Conservation (phyloP, 2,113 vertebrate species). For the Pachyramphus minor region DNA sequence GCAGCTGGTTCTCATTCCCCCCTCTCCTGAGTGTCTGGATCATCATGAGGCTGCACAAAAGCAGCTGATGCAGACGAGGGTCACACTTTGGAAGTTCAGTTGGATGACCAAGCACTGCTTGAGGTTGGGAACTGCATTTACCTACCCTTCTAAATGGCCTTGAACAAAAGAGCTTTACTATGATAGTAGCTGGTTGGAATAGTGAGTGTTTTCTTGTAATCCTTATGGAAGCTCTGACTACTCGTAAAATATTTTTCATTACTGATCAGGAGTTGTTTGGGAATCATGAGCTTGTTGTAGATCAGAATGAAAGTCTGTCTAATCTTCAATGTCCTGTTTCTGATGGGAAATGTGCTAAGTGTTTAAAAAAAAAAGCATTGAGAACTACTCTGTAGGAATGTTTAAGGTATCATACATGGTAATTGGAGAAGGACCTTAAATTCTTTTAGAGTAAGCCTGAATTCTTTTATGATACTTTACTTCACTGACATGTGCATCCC, state of each 20-base stretch:
- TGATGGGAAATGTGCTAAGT: background rate
- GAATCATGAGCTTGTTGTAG: background rate
- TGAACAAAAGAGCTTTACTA: background rate
- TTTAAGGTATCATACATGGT: background rate
- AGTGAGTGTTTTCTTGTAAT: background rate
- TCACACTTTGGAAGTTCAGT: background rate
- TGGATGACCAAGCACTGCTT: background rate
- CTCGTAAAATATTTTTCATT: background rate
- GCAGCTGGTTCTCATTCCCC: background rate
- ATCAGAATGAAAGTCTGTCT: background rate
- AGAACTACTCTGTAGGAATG: background rate
- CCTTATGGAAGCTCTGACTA: background rate
- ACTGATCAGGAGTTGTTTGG: background rate
- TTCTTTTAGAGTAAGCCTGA: background rate
- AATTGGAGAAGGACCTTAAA: background rate
- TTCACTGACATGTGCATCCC: background rate
- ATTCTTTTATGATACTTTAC: background rate
- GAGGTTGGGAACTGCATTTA: background rate
- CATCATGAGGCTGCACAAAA: fast-evolving
- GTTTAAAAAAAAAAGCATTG: background rate
- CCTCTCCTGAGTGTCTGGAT: background rate
- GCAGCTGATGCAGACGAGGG: background rate
- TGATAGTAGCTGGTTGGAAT: background rate
- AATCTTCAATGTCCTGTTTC: background rate
- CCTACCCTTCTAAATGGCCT: background rate